Evolutionary conservation across 2,888 invertebrate genomes (phyloP), one percentile per base, ranked within the genome.

Genomic region (Pteria penguin): DNA sequence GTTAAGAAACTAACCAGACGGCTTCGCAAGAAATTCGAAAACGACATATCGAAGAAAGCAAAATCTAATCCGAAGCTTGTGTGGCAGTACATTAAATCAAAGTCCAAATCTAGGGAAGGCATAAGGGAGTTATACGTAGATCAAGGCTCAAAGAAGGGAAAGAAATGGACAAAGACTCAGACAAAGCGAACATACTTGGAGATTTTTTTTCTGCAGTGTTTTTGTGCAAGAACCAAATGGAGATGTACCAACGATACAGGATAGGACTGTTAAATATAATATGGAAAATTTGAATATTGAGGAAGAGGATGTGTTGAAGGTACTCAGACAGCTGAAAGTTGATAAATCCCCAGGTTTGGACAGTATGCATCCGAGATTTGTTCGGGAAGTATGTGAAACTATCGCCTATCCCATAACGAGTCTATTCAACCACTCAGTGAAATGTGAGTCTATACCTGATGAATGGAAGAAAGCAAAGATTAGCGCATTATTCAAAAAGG

Each of bases 311-410:
- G 61, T 45, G 27, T 18, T 14, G n/a, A n/a, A n/a, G n/a, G n/a
- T n/a, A n/a, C n/a, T 55, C 27, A 14, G 22, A 14, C 8, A 33
- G 2, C n/a, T 72, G 2, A 65, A 72, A 24, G n/a, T 27, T 3
- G 57, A 55, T 4, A 72, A 72, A 29, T 72, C 72, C 29, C 72
- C 55, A 5, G 72, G 72, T 31, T 45, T 55, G 27, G 62, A 63
- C 31, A 29, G 32, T 5, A 22, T 72, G 22, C 72, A 72, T 63
- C 63, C 65, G 2, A 31, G 18, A 54, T 1, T 55, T 11, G 32
- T 72, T 8, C 54, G 33, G 33, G 55, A 65, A 26, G 5, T 63
- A 55, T 22, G 27, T 18, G 55, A n/a, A 33, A 22, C 32, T 11
- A 18, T 72, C 2, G 29, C 26, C 22, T 24, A 22, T n/a, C 72